phyloP scores from a whole-genome alignment of 2,113 vertebrate species.

The Daphoenositta chrysoptera region DNA sequence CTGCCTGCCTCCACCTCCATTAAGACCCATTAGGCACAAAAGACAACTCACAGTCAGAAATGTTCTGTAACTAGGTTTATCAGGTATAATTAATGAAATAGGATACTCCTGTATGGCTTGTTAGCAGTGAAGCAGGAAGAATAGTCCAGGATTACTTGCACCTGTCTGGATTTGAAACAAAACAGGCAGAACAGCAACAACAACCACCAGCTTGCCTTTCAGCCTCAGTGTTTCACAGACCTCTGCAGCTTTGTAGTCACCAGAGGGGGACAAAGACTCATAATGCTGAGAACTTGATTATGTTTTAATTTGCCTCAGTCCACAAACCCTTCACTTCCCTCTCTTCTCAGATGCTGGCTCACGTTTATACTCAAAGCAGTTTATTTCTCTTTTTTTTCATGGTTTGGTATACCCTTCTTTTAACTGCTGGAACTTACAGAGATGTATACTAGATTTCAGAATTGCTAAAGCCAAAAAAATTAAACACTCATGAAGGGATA shows the following conservation, averaged over 20 bases:
- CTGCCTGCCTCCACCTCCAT: not conserved
- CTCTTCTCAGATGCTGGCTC: not conserved
- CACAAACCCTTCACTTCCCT: not conserved
- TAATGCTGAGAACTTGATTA: not conserved
- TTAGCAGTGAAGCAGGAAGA: not conserved
- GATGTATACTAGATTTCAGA: not conserved
- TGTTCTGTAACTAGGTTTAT: not conserved
- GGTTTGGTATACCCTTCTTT: not conserved
- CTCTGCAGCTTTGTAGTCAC: not conserved
- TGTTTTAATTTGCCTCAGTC: not conserved
- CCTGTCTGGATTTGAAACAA: not conserved
- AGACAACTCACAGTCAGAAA: not conserved
- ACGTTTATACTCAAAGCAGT: not conserved
- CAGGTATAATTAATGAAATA: not conserved
- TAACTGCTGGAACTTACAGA: not conserved
- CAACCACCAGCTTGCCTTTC: not conserved
- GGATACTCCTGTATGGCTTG: not conserved
- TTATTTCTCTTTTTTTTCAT: not conserved
- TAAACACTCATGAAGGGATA: not conserved
- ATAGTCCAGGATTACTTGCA: not conserved
- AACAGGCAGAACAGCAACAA: not conserved
- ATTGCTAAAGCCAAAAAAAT: not conserved
- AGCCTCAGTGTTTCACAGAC: not conserved
- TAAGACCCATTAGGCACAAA: not conserved
- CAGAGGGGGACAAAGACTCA: constrained; percentile 46